Evolutionary conservation across 2,888 invertebrate genomes (phyloP).

Genomic region (Pammene fasciana): DNA sequence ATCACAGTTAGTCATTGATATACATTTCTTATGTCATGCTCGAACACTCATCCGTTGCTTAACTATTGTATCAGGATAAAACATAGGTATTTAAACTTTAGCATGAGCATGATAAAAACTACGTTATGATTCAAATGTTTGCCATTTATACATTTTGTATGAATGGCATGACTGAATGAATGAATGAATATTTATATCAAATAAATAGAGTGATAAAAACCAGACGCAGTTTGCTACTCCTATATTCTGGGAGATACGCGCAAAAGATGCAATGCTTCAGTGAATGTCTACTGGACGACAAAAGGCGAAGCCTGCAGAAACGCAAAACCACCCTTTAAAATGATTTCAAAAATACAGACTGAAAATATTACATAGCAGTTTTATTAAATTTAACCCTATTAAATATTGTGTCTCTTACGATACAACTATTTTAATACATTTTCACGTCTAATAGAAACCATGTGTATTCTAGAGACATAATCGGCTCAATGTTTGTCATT

Average conservation of each 20-base stretch:
- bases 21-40: constrained; percentile 1
- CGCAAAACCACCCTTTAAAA: constrained; percentile 43
- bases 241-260: constrained; percentile 29
- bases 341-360: constrained; percentile 36
- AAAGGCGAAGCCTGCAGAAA: constrained; percentile 46
- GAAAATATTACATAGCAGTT: constrained; percentile 6
- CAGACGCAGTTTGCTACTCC: background rate
- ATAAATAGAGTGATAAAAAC: background rate
- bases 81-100: background rate
- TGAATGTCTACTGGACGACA: constrained; percentile 46
- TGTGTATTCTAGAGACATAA: constrained; percentile 1
- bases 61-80: background rate
- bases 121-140: too few relatives aligned
- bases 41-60: constrained; percentile 5
- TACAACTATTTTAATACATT: background rate
- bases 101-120: background rate
- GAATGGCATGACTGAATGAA: too few relatives aligned
- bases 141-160: too few relatives aligned
- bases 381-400: background rate
- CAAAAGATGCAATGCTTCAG: constrained; percentile 50
- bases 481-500: background rate
- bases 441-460: background rate
- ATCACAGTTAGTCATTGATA: constrained; percentile 24
- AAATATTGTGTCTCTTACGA: background rate
- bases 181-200: too few relatives aligned